These are phyloP conservation scores for Megaceryle torquata DNA, from an alignment of 2,113 vertebrate genomes.

Conservation along the genomic window DNA sequence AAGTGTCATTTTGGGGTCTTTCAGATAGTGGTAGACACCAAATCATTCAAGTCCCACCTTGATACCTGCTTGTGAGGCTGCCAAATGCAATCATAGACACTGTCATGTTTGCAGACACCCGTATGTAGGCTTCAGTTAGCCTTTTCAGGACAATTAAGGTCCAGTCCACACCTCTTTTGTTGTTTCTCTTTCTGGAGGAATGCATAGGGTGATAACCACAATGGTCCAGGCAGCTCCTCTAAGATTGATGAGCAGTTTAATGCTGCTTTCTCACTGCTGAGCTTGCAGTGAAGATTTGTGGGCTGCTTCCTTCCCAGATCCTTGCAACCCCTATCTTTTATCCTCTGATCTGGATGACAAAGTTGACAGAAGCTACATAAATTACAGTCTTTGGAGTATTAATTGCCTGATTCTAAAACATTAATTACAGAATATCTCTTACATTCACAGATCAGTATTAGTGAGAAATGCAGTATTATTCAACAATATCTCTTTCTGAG, in stretches of 20 bases:
- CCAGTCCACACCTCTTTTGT: background rate
- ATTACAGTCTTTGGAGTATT: slow-evolving; percentile 32
- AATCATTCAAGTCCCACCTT: background rate
- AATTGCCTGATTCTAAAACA: slow-evolving; percentile 32
- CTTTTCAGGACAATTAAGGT: background rate
- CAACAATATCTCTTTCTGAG: background rate
- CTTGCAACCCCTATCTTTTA: background rate
- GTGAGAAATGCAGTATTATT: background rate
- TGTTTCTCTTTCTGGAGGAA: background rate
- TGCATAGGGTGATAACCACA: background rate
- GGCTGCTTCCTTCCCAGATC: background rate
- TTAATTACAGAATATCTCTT: slow-evolving; percentile 34
- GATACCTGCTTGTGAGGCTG: background rate
- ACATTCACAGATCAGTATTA: background rate
- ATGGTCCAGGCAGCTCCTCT: background rate
- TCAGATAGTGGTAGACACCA: background rate
- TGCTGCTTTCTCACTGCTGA: background rate
- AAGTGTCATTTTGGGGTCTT: background rate
- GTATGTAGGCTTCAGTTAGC: background rate
- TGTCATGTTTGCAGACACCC: background rate
- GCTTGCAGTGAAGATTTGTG: slow-evolving; percentile 7
- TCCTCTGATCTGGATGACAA: slow-evolving; percentile 27
- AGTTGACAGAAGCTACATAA: slow-evolving; percentile 35
- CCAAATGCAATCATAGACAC: background rate
- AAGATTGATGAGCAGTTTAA: background rate